These are phyloP conservation scores for Falco cherrug DNA, from an alignment of 2,797 vertebrate genomes.

Conservation along the genomic window DNA sequence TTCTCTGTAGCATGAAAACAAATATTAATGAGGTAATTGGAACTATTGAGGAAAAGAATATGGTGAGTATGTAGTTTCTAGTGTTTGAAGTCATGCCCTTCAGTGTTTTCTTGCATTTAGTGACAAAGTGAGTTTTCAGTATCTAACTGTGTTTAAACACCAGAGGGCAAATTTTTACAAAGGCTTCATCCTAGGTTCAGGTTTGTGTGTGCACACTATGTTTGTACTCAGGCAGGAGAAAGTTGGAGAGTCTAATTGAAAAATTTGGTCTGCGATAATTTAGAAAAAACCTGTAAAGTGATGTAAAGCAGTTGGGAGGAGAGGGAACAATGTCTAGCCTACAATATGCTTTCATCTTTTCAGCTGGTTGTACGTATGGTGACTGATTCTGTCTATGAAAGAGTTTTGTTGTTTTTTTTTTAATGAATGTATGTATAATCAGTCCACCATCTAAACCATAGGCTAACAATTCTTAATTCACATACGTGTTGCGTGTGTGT, in stretches of 20 bases:
- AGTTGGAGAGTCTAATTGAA: neutral
- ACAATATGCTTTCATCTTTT: neutral
- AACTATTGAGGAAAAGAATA: conserved; percentile 56
- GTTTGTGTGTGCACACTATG: neutral
- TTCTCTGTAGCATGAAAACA: conserved; percentile 72
- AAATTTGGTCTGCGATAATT: neutral
- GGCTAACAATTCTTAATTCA: neutral
- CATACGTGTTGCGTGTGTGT: neutral
- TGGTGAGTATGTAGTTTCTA: conserved; percentile 30
- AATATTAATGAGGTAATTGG: conserved; percentile 79
- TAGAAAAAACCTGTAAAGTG: neutral
- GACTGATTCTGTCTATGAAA: neutral
- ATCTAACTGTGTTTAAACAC: neutral
- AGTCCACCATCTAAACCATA: neutral
- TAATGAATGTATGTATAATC: neutral
- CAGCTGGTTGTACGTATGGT: neutral
- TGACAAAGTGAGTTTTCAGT: neutral
- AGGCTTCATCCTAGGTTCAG: neutral
- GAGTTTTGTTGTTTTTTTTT: neutral
- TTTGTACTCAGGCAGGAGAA: neutral
- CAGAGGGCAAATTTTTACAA: conserved; percentile 4
- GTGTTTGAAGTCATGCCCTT: conserved; percentile 22
- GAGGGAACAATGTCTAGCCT: neutral
- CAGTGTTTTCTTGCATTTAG: conserved; percentile 20
- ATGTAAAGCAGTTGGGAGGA: neutral